phyloP scores from a whole-genome alignment of 2,113 vertebrate genomes.

The Pogona vitticeps region DNA sequence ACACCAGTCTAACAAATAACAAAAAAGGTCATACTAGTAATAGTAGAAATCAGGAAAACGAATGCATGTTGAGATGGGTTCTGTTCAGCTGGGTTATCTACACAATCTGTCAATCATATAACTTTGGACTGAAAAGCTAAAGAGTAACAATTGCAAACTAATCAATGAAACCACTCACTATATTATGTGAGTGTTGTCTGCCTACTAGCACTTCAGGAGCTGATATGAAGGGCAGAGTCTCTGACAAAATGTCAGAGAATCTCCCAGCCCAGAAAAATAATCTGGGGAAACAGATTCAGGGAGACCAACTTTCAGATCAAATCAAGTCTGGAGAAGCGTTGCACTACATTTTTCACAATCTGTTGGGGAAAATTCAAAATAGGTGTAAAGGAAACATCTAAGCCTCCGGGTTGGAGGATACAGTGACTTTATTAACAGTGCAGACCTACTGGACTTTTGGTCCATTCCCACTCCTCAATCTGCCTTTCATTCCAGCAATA shows the following conservation, averaged over 20 bases:
- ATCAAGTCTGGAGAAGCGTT: neutral
- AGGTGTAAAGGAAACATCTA: too few species aligned
- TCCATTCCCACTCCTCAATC: neutral
- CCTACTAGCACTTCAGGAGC: too few species aligned
- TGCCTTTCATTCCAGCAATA: neutral
- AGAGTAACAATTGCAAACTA: neutral
- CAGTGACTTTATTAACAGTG: too few species aligned
- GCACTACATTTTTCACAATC: neutral
- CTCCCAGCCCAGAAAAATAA: neutral
- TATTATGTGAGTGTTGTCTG: neutral
- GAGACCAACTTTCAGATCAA: neutral
- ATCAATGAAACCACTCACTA: neutral
- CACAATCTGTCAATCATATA: neutral
- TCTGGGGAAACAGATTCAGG: neutral
- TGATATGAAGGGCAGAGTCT: neutral
- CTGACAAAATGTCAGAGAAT: neutral
- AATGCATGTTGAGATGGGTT: neutral
- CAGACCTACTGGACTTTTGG: too few species aligned
- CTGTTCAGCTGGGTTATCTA: neutral
- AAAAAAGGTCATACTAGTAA: neutral
- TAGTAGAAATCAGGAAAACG: neutral
- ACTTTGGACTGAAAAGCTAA: neutral
- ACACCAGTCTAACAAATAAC: slow-evolving; percentile 80
- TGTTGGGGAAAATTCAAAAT: neutral
- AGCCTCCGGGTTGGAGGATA: too few species aligned